Evolutionary conservation across 2,888 invertebrate species (phyloP).

Genomic region (Peribatodes rhomboidaria): DNA sequence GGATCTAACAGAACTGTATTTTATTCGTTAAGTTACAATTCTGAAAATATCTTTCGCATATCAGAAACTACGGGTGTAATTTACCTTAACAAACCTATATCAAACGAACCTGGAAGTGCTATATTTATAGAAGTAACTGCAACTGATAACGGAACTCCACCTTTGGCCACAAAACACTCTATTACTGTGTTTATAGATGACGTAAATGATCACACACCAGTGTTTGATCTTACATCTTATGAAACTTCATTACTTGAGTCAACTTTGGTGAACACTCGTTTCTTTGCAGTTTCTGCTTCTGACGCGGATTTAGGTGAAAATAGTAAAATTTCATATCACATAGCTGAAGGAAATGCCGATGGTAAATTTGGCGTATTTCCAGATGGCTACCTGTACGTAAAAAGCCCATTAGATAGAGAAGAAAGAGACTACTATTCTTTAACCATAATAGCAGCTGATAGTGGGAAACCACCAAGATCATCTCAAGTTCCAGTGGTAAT

Average conservation of each 20-base stretch:
- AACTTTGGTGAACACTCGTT: conserved; percentile 95
- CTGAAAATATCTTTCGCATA: conserved; percentile 93
- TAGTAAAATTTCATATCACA: conserved; percentile 92
- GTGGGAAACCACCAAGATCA: conserved; percentile 91
- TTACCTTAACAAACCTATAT: conserved; percentile 93
- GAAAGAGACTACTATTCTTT: conserved; percentile 96
- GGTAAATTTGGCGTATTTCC: conserved; percentile 97
- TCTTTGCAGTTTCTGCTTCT: conserved; percentile 95
- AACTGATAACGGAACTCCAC: conserved; percentile 92
- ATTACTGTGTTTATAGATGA: conserved; percentile 92
- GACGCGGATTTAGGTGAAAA: conserved; percentile 95
- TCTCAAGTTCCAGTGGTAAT: conserved; percentile 96
- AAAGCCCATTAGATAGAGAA: conserved; percentile 95
- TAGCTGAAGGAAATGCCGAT: conserved; percentile 94
- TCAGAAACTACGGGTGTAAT: conserved; percentile 95
- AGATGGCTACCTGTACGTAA: conserved; percentile 96
- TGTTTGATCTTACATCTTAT: conserved; percentile 96
- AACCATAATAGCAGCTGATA: conserved; percentile 93
- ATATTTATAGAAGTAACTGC: conserved; percentile 93
- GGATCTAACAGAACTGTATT: conserved; percentile 95
- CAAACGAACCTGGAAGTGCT: conserved; percentile 90
- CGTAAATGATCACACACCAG: conserved; percentile 98
- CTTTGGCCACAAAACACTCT: conserved; percentile 91
- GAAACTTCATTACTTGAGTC: conserved; percentile 97
- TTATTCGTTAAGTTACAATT: conserved; percentile 93